Evolutionary conservation across 2,113 vertebrate species (phyloP).

Genomic region (Onychostruthus taczanowskii): DNA sequence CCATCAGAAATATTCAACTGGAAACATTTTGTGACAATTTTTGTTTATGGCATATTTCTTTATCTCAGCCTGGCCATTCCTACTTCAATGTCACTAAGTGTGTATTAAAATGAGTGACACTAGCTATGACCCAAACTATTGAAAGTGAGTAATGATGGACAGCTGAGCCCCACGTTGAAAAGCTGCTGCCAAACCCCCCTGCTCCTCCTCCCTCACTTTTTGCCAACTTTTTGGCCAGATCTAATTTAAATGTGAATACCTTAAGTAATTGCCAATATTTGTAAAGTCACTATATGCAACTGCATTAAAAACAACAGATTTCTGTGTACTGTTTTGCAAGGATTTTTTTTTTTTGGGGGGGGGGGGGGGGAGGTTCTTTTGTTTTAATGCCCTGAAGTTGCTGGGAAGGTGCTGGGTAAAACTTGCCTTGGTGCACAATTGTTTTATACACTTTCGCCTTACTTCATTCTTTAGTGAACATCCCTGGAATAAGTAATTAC

Average conservation of each 20-base stretch:
- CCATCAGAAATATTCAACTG: neutral
- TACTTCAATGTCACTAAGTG: conserved; percentile 39
- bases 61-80: neutral
- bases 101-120: conserved; percentile 47
- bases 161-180: conserved; percentile 45
- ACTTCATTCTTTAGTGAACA: conserved; percentile 80
- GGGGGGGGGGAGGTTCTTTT: neutral
- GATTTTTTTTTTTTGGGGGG: neutral
- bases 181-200: neutral
- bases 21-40: neutral
- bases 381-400: neutral
- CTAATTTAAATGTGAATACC: conserved; percentile 67
- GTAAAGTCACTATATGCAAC: conserved; percentile 61
- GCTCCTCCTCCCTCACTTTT: conserved; percentile 24
- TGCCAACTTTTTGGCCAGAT: conserved; percentile 40
- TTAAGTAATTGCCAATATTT: conserved; percentile 70
- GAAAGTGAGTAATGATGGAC: conserved; percentile 54
- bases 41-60: conserved; percentile 20
- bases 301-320: conserved; percentile 51
- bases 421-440: conserved; percentile 67
- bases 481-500: conserved; percentile 84
- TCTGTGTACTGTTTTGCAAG: conserved; percentile 48
- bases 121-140: conserved; percentile 36
- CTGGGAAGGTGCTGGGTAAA: conserved; percentile 64
- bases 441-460: conserved; percentile 79